Percentiles rank a stretch among this genome's conserved stretches.
Conservation (phyloP, 2,888 invertebrate genomes). For the Meliscaeva auricollis region DNA sequence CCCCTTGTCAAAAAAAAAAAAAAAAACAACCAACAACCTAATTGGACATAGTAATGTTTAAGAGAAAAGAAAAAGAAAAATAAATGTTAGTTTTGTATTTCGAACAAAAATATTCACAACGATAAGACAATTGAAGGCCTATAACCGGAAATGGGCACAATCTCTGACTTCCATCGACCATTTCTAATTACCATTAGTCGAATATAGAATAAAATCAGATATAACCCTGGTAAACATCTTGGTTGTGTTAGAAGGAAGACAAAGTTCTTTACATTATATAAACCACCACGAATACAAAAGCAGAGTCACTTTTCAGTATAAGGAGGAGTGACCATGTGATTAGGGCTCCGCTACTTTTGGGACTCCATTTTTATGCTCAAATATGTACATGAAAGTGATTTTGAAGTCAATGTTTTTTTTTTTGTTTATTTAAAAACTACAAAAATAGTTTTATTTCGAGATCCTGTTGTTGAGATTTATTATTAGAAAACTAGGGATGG, state of each 20-base stretch:
- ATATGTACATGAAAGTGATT: no score
- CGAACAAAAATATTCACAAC: neutral
- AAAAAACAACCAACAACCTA: neutral
- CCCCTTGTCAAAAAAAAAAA: constrained; percentile 11
- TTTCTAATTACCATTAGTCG: constrained; percentile 66
- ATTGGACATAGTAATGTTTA: neutral
- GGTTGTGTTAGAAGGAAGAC: constrained; percentile 34
- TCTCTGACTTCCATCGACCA: constrained; percentile 41
- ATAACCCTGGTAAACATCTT: constrained; percentile 42
- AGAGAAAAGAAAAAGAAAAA: neutral
- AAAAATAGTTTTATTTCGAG: no score
- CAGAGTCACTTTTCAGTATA: neutral
- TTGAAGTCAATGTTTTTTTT: no score
- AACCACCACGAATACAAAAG: neutral
- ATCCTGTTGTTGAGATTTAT: no score
- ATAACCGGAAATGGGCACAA: constrained; percentile 31
- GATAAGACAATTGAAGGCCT: constrained; percentile 29
- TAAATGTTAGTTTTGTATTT: constrained; percentile 6
- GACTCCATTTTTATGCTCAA: neutral
- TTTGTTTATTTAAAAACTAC: no score
- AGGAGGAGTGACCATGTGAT: no score
- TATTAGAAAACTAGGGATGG: no score
- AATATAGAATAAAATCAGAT: constrained; percentile 44
- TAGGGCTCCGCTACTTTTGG: neutral
- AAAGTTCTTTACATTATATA: neutral